Percentiles rank a stretch among this genome's conserved stretches.
Conservation (phyloP, 2,888 invertebrate genomes). For the Empis stercorea region DNA sequence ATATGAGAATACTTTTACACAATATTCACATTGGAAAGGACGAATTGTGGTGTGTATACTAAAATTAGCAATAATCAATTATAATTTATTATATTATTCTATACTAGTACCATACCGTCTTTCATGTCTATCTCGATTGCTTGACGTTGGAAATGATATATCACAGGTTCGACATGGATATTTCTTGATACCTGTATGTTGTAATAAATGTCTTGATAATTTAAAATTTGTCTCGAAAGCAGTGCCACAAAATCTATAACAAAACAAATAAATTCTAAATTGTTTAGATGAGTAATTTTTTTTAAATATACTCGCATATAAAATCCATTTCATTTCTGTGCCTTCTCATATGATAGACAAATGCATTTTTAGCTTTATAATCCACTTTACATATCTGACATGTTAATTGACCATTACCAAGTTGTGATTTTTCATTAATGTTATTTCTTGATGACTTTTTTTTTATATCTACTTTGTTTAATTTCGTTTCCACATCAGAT, state of each 20-base stretch:
- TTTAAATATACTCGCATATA: neutral
- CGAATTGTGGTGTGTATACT: neutral
- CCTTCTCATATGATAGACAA: neutral
- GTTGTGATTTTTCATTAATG: no score
- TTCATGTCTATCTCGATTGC: neutral
- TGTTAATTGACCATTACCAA: no score
- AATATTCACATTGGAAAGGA: slow-evolving; percentile 5
- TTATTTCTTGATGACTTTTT: no score
- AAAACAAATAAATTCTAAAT: neutral
- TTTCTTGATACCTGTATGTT: slow-evolving; percentile 30
- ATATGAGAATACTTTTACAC: neutral
- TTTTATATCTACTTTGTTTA: no score
- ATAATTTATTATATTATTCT: neutral
- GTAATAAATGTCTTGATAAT: slow-evolving; percentile 23
- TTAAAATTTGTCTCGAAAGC: neutral
- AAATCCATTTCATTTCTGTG: neutral
- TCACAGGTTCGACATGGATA: slow-evolving; percentile 22
- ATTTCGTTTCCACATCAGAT: no score
- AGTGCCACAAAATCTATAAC: neutral
- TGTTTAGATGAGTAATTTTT: neutral
- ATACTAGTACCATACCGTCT: neutral
- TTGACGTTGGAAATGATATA: slow-evolving; percentile 2
- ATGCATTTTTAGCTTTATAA: no score
- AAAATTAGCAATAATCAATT: neutral
- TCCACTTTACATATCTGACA: no score